These are phyloP conservation scores for Drosophila multiciliata DNA, from an alignment of 2,888 invertebrate species.

Conservation along the genomic window DNA sequence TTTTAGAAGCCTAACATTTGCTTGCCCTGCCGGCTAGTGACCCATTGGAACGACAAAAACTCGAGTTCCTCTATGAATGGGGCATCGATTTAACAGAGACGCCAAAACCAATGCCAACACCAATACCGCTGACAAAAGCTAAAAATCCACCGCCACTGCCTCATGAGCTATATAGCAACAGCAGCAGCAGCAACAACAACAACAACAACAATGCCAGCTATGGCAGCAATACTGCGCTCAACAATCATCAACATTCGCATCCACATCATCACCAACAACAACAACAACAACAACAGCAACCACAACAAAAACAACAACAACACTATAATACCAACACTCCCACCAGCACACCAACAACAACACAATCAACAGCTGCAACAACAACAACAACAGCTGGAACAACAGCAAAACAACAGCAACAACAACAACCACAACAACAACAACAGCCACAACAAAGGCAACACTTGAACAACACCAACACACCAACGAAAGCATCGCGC, in stretches of 20 bases:
- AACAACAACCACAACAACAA: slow-evolving; percentile 5
- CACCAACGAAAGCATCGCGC: slow-evolving; percentile 70
- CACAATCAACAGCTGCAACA: slow-evolving; percentile 27
- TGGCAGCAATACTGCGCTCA: slow-evolving; percentile 57
- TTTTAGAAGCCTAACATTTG: slow-evolving; percentile 96
- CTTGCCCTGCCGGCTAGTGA: slow-evolving; percentile 93
- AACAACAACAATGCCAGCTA: slow-evolving; percentile 32
- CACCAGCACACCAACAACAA: slow-evolving; percentile 41
- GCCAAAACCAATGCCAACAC: slow-evolving; percentile 84
- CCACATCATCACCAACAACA: slow-evolving; percentile 33
- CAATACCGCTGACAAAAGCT: slow-evolving; percentile 83
- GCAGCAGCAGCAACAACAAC: slow-evolving; percentile 51
- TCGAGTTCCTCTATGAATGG: slow-evolving; percentile 83
- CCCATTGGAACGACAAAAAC: slow-evolving; percentile 83
- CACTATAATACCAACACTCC: slow-evolving; percentile 42
- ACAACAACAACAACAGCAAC: slow-evolving; percentile 13
- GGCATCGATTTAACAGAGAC: slow-evolving; percentile 85
- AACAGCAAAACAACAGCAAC: slow-evolving; percentile 36
- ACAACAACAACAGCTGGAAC: slow-evolving; percentile 34
- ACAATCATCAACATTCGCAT: slow-evolving; percentile 42
- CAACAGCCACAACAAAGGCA: slow-evolving; percentile 45
- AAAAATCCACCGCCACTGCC: slow-evolving; percentile 85
- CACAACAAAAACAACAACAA: slow-evolving; percentile 16
- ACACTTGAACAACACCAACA: slow-evolving; percentile 58
- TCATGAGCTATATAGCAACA: slow-evolving; percentile 65